These are phyloP conservation scores for Riptortus pedestris DNA, from an alignment of 1,140 invertebrate genomes.

Conservation along the genomic window DNA sequence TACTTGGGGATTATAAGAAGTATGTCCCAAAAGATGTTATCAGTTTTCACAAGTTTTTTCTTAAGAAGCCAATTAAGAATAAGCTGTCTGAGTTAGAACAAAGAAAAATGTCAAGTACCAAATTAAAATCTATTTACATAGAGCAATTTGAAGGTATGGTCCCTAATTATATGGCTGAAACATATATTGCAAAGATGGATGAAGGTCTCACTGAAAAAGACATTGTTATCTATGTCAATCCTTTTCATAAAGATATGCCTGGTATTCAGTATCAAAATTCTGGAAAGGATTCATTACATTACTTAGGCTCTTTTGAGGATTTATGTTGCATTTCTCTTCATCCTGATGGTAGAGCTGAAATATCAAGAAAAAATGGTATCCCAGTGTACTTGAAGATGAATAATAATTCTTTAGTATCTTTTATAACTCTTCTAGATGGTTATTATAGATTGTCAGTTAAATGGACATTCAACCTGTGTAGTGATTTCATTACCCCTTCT, in stretches of 20 bases:
- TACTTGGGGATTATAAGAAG: constrained; percentile 63
- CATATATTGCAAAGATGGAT: constrained; percentile 56
- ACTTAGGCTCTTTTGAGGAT: constrained; percentile 69
- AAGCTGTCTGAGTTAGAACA: constrained; percentile 50
- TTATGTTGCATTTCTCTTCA: constrained; percentile 65
- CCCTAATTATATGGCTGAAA: constrained; percentile 68
- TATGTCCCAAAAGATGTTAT: constrained; percentile 69
- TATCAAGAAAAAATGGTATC: constrained; percentile 64
- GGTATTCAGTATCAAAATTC: constrained; percentile 51
- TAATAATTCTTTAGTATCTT: constrained; percentile 54
- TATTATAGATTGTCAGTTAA: constrained; percentile 78
- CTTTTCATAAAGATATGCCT: constrained; percentile 53
- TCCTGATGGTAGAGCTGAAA: constrained; percentile 54
- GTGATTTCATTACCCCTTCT: constrained; percentile 63
- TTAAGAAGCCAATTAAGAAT: constrained; percentile 59
- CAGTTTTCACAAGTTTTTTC: constrained; percentile 58
- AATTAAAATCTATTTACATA: constrained; percentile 66
- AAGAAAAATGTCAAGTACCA: constrained; percentile 45
- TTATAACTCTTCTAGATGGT: constrained; percentile 72
- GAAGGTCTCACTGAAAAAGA: constrained; percentile 47
- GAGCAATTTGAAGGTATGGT: constrained; percentile 63
- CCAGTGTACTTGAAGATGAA: constrained; percentile 63
- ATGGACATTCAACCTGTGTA: constrained; percentile 83
- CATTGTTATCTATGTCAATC: constrained; percentile 53
- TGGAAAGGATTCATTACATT: constrained; percentile 55